Base-by-base conservation (phyloP, 2,888 invertebrate species). In the Lasioglossum zephyrum region DNA sequence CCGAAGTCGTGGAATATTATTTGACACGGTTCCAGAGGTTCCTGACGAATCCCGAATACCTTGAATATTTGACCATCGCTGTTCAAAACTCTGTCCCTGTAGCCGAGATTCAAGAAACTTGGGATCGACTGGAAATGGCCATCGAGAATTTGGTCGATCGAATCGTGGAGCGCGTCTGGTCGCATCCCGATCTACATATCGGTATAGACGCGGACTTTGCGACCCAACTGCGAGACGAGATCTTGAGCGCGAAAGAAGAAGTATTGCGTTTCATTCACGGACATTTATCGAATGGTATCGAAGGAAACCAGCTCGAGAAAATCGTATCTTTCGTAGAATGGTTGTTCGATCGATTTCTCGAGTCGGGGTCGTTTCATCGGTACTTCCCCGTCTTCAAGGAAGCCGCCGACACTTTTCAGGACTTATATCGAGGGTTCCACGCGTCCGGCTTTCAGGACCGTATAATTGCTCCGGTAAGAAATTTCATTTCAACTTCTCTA, bases 21-120 rank as follows among this genome's bases (percentile, higher is more conserved):
- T 4, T 49, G 8, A n/a, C 4, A 9, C 26, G 6, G 2, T 39
- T 90, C 1, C 74, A 82, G 8, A 22, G n/a, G 11, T n/a, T 88
- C 4, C 9, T 89, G 4, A 77, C 69, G 2, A 79, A 88, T 16
- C 88, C 88, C 0, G 73, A 86, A 18, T 83, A 84, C 22, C n/a
- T 92, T 13, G 11, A 26, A 87, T 11, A 9, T 26, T 5, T 92
- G 0, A 57, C 76, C 4, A 81, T 87, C 0, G 76, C 79, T 0
- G 0, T 88, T 2, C 57, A 41, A 13, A 80, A 79, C 4, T 60
- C 72, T 0, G n/a, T 92, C 6, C 87, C 88, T 0, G 44, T 80
- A 0, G 2, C 66, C 1, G 36, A 36, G 5, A 84, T 91, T 47
- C 18, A 16, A 0, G 53, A 31, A 0, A 82, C 83, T 18, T 22